A percentile compares a stretch with the other conserved stretches of the same genome.
These are phyloP conservation scores for Bryconaethiops microstoma DNA, from an alignment of 2,797 vertebrate species.

Conservation along the genomic window DNA sequence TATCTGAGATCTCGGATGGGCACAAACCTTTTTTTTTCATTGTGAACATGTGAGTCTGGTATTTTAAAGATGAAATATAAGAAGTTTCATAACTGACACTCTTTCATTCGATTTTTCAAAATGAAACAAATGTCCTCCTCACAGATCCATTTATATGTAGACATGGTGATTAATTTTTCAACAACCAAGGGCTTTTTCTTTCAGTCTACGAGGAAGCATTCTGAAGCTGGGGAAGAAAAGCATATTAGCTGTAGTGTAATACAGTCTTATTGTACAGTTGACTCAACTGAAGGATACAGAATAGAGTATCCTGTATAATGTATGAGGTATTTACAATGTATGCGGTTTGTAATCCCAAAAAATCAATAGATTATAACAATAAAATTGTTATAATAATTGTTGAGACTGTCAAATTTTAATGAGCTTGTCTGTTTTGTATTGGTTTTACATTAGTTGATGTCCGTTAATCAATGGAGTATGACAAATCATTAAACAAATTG, in stretches of 20 bases:
- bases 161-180: constrained; percentile 2
- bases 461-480: background rate
- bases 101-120: background rate
- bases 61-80: background rate
- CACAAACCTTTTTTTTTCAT: background rate
- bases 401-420: background rate
- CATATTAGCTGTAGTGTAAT: background rate
- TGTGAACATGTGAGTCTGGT: background rate
- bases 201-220: background rate
- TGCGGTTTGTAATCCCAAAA: background rate
- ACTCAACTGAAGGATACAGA: background rate
- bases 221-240: background rate
- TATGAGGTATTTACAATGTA: background rate
- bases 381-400: background rate
- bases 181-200: background rate
- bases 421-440: background rate
- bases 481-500: constrained; percentile 4
- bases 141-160: constrained; percentile 11
- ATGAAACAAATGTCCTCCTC: background rate
- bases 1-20: background rate
- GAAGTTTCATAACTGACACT: background rate
- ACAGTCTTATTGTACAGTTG: background rate
- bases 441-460: background rate
- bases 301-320: background rate
- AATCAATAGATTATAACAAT: background rate